Conservation (phyloP, 2,113 vertebrate species). For the Microcebus griseorufus region DNA sequence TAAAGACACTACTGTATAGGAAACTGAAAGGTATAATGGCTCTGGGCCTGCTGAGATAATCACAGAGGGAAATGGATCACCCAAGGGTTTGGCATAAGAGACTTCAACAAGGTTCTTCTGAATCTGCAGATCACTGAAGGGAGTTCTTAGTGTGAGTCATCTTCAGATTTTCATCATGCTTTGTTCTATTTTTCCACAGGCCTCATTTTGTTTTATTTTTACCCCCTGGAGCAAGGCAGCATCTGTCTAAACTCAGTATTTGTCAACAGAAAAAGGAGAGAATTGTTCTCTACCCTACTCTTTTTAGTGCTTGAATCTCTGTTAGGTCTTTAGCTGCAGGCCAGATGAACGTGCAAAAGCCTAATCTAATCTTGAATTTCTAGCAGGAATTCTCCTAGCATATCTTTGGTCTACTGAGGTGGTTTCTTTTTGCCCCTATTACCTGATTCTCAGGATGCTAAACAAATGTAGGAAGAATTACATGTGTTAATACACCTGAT, state of each 20-base stretch:
- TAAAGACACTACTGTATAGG: neutral
- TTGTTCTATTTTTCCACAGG: neutral
- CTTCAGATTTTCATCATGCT: neutral
- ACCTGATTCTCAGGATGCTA: neutral
- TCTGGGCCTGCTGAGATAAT: neutral
- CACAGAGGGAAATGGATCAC: neutral
- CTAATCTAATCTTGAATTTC: neutral
- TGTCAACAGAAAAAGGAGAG: neutral
- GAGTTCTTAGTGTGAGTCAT: neutral
- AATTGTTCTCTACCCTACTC: neutral
- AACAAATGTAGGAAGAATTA: neutral
- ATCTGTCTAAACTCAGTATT: neutral
- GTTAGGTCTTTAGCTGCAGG: neutral
- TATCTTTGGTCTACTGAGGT: neutral
- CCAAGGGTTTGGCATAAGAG: neutral
- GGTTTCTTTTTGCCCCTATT: neutral
- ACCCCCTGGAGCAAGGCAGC: neutral
- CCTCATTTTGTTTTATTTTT: neutral
- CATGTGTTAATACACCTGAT: fast-evolving
- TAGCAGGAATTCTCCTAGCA: neutral
- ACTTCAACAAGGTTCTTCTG: neutral
- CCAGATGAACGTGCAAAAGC: neutral
- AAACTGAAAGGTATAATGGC: neutral
- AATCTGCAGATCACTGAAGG: neutral
- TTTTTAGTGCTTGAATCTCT: neutral